Evolutionary conservation across 2,797 vertebrate species (phyloP).

Genomic region (Poecilia picta): DNA sequence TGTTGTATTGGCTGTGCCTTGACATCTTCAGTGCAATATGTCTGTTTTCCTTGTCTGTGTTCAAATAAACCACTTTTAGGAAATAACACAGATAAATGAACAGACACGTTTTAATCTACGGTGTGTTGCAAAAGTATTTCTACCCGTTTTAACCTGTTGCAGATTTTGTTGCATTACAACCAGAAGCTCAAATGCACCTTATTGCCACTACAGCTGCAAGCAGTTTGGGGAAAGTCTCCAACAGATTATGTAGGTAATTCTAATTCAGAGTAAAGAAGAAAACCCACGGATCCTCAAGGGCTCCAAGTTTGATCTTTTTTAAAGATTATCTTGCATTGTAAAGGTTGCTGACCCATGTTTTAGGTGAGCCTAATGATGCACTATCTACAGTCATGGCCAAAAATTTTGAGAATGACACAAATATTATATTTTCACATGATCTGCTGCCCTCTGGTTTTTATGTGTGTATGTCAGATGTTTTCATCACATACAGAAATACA

Average conservation of each 20-base stretch:
- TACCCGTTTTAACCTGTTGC: background rate
- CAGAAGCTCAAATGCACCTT: background rate
- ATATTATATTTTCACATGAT: too few relatives aligned
- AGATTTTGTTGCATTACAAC: background rate
- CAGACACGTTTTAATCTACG: background rate
- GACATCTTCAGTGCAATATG: slow-evolving; percentile 53
- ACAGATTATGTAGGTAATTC: background rate
- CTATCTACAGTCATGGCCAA: too few relatives aligned
- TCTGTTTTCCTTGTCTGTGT: slow-evolving; percentile 7
- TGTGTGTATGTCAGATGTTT: too few relatives aligned
- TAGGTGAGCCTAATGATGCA: background rate
- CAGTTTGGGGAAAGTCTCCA: background rate
- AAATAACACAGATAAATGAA: slow-evolving; percentile 21
- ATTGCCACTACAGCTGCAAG: background rate
- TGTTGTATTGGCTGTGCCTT: slow-evolving; percentile 82
- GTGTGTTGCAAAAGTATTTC: slow-evolving; percentile 1
- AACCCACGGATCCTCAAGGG: background rate
- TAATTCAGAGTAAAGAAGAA: background rate
- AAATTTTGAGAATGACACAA: too few relatives aligned
- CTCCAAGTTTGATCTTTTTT: background rate
- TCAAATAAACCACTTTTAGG: slow-evolving; percentile 23
- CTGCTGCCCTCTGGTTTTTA: too few relatives aligned
- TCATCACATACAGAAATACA: too few relatives aligned
- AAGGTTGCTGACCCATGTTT: background rate
- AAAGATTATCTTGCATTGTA: background rate